phyloP scores from a whole-genome alignment of 2,113 vertebrate species.

The Myiozetetes cayanensis region DNA sequence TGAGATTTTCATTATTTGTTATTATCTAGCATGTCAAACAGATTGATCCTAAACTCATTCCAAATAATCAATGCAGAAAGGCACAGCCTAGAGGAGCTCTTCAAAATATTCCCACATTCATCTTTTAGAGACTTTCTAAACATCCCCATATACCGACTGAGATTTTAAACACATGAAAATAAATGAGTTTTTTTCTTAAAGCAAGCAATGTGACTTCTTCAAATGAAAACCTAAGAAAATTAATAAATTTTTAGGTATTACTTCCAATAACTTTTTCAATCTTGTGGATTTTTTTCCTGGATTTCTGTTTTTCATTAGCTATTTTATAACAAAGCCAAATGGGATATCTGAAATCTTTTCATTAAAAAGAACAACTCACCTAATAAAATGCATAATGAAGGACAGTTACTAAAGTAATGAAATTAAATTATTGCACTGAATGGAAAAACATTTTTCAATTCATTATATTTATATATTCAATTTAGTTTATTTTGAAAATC shows the following conservation, averaged over 20 bases:
- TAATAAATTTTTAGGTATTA: neutral
- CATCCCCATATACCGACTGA: neutral
- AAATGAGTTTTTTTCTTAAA: neutral
- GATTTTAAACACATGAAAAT: neutral
- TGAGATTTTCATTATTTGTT: neutral
- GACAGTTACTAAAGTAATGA: neutral
- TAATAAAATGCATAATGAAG: neutral
- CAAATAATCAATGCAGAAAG: neutral
- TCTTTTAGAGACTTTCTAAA: neutral
- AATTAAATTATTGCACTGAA: neutral
- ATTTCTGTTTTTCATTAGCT: neutral
- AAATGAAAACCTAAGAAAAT: neutral
- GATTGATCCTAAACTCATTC: neutral
- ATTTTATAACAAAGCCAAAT: neutral
- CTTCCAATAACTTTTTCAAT: neutral
- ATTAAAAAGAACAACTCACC: neutral
- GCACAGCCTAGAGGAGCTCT: neutral
- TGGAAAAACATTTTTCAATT: neutral
- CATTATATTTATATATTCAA: neutral
- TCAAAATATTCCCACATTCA: neutral
- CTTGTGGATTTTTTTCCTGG: neutral
- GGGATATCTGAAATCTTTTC: neutral
- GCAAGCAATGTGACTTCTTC: neutral
- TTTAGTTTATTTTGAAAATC: neutral
- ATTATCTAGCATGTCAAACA: neutral